These are phyloP conservation scores for Xanthorhoe spadicearia DNA, from an alignment of 2,888 invertebrate genomes.

Conservation along the genomic window DNA sequence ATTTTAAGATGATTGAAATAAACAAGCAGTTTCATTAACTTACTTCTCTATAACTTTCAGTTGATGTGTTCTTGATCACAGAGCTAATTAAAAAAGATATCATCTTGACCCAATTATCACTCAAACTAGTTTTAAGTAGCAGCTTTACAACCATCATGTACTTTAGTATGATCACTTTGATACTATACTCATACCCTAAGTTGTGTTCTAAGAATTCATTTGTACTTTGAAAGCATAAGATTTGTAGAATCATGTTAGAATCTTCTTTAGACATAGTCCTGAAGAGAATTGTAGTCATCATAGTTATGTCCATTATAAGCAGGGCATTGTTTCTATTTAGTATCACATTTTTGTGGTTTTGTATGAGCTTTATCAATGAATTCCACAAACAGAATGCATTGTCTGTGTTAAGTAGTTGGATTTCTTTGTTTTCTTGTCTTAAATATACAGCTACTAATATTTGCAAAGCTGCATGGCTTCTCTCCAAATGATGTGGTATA, in stretches of 20 bases:
- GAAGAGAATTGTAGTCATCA: conserved; percentile 53
- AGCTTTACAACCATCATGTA: conserved; percentile 57
- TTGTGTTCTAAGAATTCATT: conserved; percentile 52
- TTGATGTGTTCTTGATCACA: conserved; percentile 56
- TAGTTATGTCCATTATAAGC: conserved; percentile 56
- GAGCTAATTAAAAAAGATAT: conserved; percentile 51
- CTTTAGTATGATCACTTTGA: conserved; percentile 57
- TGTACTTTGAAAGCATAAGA: conserved; percentile 60
- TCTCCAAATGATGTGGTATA: conserved; percentile 61
- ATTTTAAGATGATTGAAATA: too few relatives aligned
- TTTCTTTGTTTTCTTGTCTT: conserved; percentile 35
- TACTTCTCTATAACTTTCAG: conserved; percentile 51
- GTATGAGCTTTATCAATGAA: conserved; percentile 55
- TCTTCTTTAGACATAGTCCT: conserved; percentile 51
- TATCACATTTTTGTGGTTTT: conserved; percentile 52
- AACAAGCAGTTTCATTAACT: conserved; percentile 35
- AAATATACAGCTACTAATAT: conserved; percentile 60
- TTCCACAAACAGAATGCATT: conserved; percentile 50
- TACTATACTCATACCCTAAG: conserved; percentile 47
- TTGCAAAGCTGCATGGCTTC: conserved; percentile 56
- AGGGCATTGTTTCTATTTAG: conserved; percentile 44
- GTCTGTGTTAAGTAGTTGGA: conserved; percentile 46
- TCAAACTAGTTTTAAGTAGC: conserved; percentile 51
- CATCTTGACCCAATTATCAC: conserved; percentile 57
- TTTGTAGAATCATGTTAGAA: conserved; percentile 51